Percentiles rank a stretch among this genome's conserved stretches.
Evolutionary conservation across 2,888 invertebrate genomes (phyloP).

Genomic region (Campoplex capitator): DNA sequence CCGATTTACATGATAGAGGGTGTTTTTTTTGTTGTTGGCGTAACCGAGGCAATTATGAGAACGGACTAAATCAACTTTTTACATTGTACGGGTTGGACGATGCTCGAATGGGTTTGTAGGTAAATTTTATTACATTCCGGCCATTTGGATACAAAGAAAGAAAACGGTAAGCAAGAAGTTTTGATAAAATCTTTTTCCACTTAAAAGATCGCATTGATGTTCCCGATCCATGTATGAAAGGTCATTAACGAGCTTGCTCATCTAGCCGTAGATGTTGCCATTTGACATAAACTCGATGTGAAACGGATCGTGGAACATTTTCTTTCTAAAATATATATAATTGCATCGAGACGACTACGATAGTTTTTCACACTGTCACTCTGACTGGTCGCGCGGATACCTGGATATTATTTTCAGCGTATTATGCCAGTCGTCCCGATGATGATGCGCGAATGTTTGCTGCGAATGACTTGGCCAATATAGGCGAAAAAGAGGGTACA

Average conservation of each 20-base stretch:
- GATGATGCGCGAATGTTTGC: constrained; percentile 25
- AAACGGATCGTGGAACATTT: constrained; percentile 27
- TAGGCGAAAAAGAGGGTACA: background rate
- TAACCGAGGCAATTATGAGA: background rate
- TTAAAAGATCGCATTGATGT: background rate
- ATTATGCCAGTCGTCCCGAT: constrained; percentile 5
- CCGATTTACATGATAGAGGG: background rate
- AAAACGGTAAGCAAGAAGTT: background rate
- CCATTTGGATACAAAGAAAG: background rate
- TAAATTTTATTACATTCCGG: background rate
- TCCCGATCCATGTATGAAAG: background rate
- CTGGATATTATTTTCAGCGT: constrained; percentile 27
- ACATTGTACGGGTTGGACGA: background rate
- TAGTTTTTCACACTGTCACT: constrained; percentile 30
- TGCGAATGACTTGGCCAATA: constrained; percentile 29
- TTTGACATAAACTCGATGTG: background rate
- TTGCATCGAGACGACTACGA: constrained; percentile 14
- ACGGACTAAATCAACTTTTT: background rate
- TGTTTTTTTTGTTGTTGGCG: background rate
- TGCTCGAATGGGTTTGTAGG: background rate
- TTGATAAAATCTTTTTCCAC: background rate
- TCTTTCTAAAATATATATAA: constrained; percentile 27
- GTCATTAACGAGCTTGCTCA: background rate
- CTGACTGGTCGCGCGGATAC: background rate
- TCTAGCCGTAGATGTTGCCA: background rate